These are phyloP conservation scores for Oncorhynchus kisutch DNA, from an alignment of 2,113 vertebrate genomes.

Conservation along the genomic window DNA sequence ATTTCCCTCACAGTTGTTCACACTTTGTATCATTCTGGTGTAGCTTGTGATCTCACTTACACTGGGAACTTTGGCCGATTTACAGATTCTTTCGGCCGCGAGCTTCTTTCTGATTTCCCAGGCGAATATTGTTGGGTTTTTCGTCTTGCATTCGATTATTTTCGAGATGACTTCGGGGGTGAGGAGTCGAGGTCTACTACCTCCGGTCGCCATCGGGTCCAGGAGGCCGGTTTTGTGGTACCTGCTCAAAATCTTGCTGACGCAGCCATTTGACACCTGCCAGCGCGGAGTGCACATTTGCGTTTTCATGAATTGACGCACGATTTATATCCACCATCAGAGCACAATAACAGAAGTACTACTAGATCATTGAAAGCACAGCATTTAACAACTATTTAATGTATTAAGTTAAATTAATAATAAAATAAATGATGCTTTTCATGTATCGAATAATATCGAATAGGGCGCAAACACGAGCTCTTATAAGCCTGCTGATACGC, in stretches of 20 bases:
- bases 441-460: background rate
- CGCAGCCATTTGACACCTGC: constrained; percentile 92
- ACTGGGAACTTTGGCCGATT: constrained; percentile 78
- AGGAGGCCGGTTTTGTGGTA: constrained; percentile 83
- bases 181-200: constrained; percentile 84
- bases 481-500: background rate
- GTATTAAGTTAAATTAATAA: background rate
- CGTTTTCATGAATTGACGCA: background rate
- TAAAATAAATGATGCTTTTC: background rate
- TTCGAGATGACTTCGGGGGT: constrained; percentile 82
- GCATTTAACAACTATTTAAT: too few species aligned
- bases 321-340: background rate
- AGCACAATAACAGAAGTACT: background rate
- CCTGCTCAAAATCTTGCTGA: constrained; percentile 90
- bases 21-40: background rate
- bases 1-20: background rate
- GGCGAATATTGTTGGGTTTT: constrained; percentile 83
- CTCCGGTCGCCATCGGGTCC: constrained; percentile 79
- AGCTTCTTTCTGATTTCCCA: constrained; percentile 88
- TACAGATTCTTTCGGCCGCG: constrained; percentile 65
- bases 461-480: background rate
- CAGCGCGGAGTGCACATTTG: constrained; percentile 10
- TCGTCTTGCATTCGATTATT: constrained; percentile 82
- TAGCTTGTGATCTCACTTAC: constrained; percentile 56
- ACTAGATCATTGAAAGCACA: background rate